Percentiles rank a stretch among this genome's conserved stretches.
These are phyloP conservation scores for Rallus crepitans DNA, from an alignment of 2,797 vertebrate genomes.

Conservation along the genomic window DNA sequence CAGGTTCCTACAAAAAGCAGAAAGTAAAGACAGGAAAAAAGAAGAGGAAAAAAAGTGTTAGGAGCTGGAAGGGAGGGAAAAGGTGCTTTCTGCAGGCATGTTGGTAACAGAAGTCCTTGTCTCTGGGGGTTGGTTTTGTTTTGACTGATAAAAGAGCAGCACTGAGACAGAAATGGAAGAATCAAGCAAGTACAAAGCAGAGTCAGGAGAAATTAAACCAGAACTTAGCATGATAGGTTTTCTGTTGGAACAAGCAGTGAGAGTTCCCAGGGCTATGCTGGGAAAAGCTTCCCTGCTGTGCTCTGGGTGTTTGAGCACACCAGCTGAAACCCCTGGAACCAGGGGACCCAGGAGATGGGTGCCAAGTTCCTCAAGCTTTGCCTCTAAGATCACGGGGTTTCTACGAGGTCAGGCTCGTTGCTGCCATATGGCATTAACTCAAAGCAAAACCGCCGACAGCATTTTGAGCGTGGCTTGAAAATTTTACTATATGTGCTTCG, in stretches of 20 bases:
- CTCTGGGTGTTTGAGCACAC: not conserved
- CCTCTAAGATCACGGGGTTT: not conserved
- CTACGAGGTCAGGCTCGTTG: not conserved
- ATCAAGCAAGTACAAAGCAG: not conserved
- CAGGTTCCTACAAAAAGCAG: not conserved
- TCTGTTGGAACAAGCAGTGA: not conserved
- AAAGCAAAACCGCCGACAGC: not conserved
- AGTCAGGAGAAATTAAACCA: not conserved
- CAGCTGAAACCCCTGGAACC: not conserved
- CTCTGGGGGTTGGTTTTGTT: not conserved
- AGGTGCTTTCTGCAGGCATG: not conserved
- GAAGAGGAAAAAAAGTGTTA: not conserved
- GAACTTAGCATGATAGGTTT: not conserved
- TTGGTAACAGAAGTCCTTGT: not conserved
- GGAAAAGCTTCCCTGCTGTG: not conserved
- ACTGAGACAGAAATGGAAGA: not conserved
- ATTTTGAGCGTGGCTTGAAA: not conserved
- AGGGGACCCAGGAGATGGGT: not conserved
- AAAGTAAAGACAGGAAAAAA: not conserved
- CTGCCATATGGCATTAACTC: not conserved
- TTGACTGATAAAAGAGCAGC: not conserved
- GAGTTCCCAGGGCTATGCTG: not conserved
- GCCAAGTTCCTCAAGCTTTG: not conserved
- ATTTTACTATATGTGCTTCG: not conserved
- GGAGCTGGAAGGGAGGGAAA: not conserved